Conservation (phyloP, 1,140 invertebrate species). For the Drosophila serrata region DNA sequence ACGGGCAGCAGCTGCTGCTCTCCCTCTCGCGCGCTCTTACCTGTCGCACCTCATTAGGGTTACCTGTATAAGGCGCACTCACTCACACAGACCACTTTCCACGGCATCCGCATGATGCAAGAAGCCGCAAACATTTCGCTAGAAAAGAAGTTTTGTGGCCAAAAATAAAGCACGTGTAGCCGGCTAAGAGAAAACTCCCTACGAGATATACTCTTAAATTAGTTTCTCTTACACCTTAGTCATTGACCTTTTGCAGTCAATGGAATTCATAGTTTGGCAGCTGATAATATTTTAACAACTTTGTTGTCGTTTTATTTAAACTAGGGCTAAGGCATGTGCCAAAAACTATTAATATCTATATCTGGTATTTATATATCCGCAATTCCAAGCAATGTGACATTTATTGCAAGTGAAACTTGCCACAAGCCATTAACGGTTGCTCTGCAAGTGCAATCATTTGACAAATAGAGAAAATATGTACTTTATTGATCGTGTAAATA, state of each 20-base stretch:
- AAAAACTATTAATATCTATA: background rate
- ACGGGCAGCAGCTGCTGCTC: slow-evolving; percentile 23
- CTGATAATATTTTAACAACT: slow-evolving; percentile 14
- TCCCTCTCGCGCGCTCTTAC: slow-evolving; percentile 33
- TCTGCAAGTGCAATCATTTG: background rate
- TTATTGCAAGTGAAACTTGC: slow-evolving; percentile 20
- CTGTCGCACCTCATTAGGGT: slow-evolving; percentile 1
- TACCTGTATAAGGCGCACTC: slow-evolving; percentile 30
- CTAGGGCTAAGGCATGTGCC: slow-evolving; percentile 6
- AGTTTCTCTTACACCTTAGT: slow-evolving; percentile 32
- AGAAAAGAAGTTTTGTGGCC: slow-evolving; percentile 37
- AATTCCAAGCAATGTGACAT: slow-evolving; percentile 14
- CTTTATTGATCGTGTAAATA: background rate
- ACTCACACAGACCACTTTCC: slow-evolving; percentile 22
- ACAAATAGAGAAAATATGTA: background rate
- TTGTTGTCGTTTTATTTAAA: slow-evolving; percentile 1
- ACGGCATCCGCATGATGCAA: slow-evolving; percentile 63
- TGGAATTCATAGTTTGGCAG: slow-evolving; percentile 4
- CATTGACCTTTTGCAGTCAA: slow-evolving; percentile 39
- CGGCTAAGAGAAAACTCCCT: slow-evolving; percentile 37
- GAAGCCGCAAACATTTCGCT: slow-evolving; percentile 58
- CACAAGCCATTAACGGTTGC: slow-evolving; percentile 12
- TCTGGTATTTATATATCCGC: background rate
- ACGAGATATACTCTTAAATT: slow-evolving; percentile 13
- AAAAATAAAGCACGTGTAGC: slow-evolving; percentile 49